Percentiles rank a stretch among this genome's conserved stretches.
These are phyloP conservation scores for Autographa pulchrina DNA, from an alignment of 2,888 invertebrate species.

Conservation along the genomic window DNA sequence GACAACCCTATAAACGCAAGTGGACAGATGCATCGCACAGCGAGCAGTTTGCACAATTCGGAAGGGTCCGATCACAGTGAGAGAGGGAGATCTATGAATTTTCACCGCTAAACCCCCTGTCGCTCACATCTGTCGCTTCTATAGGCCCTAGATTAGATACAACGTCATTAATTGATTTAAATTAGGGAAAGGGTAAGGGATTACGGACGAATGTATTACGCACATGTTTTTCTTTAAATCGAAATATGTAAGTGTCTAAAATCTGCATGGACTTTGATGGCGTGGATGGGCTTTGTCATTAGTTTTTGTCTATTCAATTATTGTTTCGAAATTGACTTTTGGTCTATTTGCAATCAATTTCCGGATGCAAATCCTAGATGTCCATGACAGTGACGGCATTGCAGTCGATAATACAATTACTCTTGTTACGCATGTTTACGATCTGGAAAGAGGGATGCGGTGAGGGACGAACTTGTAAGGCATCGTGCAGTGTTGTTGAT, in stretches of 20 bases:
- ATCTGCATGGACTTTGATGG: neutral
- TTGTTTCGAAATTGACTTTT: constrained; percentile 27
- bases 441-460: constrained; percentile 71
- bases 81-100: constrained; percentile 83
- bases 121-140: constrained; percentile 86
- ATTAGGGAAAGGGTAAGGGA: constrained; percentile 78
- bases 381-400: constrained; percentile 64
- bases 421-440: constrained; percentile 68
- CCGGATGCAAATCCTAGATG: constrained; percentile 55
- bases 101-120: constrained; percentile 82
- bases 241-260: neutral
- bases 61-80: constrained; percentile 77
- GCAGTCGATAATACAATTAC: constrained; percentile 80
- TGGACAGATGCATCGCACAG: constrained; percentile 86
- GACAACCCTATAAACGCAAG: constrained; percentile 69
- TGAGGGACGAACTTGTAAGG: constrained; percentile 75
- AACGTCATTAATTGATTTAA: constrained; percentile 86
- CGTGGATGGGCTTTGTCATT: constrained; percentile 2
- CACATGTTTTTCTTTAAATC: constrained; percentile 65
- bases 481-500: constrained; percentile 62
- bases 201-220: constrained; percentile 68
- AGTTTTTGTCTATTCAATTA: constrained; percentile 17
- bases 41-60: constrained; percentile 85
- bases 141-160: constrained; percentile 83
- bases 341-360: constrained; percentile 36